phyloP scores from a whole-genome alignment of 2,113 vertebrate species.

The Rhea pennata region DNA sequence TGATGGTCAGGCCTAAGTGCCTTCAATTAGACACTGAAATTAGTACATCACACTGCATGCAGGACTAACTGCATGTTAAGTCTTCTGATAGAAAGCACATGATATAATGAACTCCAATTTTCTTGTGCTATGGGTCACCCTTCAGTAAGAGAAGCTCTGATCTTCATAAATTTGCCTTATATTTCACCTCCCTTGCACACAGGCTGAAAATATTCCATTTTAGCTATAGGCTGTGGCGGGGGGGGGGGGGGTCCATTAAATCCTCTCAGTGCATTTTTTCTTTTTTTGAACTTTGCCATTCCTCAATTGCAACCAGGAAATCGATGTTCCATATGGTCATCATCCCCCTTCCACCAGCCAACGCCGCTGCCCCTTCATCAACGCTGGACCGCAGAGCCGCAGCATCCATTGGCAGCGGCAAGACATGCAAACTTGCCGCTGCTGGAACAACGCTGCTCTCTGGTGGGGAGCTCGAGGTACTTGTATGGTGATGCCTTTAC shows the following conservation, averaged over 20 bases:
- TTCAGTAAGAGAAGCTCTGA: not conserved
- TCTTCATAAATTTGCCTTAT: not conserved
- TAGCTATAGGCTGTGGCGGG: accelerated
- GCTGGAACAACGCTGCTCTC: conserved; percentile 53
- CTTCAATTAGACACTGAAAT: accelerated
- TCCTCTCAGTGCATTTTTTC: accelerated
- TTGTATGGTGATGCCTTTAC: accelerated
- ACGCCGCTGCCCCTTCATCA: not conserved
- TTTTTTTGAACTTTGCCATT: no score
- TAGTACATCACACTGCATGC: not conserved
- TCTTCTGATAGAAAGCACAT: not conserved
- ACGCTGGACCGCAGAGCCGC: not conserved
- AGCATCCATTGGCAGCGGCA: accelerated
- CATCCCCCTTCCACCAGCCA: not conserved
- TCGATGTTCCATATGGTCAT: accelerated
- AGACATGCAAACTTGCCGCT: accelerated
- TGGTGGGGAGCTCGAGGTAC: not conserved
- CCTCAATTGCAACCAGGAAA: not conserved
- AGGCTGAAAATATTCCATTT: not conserved
- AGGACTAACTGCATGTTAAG: not conserved
- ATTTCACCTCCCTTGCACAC: not conserved
- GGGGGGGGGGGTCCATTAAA: no score
- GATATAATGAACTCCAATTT: not conserved
- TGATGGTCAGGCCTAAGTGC: not conserved
- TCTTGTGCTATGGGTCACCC: not conserved